Conservation (phyloP, 2,113 vertebrate genomes). For the Todiramphus chloris region DNA sequence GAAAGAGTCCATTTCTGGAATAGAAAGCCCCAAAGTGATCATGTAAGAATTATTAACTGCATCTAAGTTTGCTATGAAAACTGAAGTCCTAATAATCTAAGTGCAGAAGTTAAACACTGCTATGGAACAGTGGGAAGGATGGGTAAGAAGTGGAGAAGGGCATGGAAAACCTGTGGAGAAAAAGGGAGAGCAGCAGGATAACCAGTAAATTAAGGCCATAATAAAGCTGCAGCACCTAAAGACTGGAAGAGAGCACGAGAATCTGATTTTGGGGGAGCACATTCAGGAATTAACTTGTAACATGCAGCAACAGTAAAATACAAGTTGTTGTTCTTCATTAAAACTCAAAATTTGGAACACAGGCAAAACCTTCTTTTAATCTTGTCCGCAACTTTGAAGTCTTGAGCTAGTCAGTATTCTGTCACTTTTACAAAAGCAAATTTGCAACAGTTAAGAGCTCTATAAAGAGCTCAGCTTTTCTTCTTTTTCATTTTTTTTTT, state of each 20-base stretch:
- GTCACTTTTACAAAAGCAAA: not conserved
- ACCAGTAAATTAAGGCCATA: not conserved
- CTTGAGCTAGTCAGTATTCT: not conserved
- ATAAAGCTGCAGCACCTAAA: not conserved
- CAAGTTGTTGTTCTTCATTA: not conserved
- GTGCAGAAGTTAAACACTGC: not conserved
- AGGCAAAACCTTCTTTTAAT: not conserved
- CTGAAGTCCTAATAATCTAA: not conserved
- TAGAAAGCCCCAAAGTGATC: not conserved
- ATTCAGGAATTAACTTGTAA: not conserved
- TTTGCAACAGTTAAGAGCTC: not conserved
- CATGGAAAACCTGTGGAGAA: not conserved
- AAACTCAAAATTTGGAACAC: not conserved
- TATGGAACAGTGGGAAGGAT: not conserved
- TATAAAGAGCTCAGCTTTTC: not conserved
- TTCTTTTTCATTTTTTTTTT: not conserved
- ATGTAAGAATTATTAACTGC: not conserved
- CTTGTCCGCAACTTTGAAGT: not conserved
- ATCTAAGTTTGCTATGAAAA: not conserved
- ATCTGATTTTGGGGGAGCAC: not conserved
- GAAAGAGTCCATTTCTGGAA: not conserved
- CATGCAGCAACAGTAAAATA: not conserved
- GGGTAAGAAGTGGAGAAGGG: not conserved
- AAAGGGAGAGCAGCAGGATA: not conserved
- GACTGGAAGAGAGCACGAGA: not conserved